A percentile compares a stretch with the other conserved stretches of the same genome.
Evolutionary conservation across 2,888 invertebrate genomes (phyloP).

Genomic region (Nymphalis c-album): DNA sequence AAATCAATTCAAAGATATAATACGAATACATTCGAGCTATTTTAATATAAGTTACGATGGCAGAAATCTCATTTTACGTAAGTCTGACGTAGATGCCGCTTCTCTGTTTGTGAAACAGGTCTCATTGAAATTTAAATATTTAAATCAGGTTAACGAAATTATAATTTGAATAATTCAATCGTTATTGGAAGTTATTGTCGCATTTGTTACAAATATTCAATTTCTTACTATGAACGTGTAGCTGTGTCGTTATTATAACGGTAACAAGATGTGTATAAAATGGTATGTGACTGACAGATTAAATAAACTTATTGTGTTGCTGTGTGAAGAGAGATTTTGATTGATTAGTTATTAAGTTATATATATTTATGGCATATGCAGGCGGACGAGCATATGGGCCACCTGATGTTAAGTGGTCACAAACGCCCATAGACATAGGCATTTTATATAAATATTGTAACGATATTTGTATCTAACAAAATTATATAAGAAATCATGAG

Average conservation of each 20-base stretch:
- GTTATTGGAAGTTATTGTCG: slow-evolving; percentile 11
- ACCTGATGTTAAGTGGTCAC: no score
- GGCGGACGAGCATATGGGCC: no score
- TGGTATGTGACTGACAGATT: no score
- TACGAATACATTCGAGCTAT: slow-evolving; percentile 23
- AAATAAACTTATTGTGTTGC: no score
- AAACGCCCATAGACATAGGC: no score
- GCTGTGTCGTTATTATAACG: not conserved
- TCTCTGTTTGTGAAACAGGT: slow-evolving; percentile 52
- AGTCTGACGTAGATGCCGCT: slow-evolving; percentile 46
- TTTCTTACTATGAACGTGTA: not conserved
- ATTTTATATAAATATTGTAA: no score
- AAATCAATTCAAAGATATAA: slow-evolving; percentile 9
- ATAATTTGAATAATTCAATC: slow-evolving; percentile 33
- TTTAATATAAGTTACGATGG: slow-evolving; percentile 35
- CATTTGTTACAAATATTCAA: not conserved
- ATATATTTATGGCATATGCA: no score
- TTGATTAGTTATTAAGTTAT: no score
- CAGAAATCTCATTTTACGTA: slow-evolving; percentile 38
- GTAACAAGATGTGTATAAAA: not conserved
- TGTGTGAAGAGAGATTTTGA: no score
- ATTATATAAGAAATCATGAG: no score
- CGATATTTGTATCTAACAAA: no score
- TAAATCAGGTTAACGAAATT: slow-evolving; percentile 47
- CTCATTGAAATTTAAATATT: slow-evolving; percentile 55